Base-by-base conservation (phyloP, 2,888 invertebrate genomes). In the Chaetoderma sp. region DNA sequence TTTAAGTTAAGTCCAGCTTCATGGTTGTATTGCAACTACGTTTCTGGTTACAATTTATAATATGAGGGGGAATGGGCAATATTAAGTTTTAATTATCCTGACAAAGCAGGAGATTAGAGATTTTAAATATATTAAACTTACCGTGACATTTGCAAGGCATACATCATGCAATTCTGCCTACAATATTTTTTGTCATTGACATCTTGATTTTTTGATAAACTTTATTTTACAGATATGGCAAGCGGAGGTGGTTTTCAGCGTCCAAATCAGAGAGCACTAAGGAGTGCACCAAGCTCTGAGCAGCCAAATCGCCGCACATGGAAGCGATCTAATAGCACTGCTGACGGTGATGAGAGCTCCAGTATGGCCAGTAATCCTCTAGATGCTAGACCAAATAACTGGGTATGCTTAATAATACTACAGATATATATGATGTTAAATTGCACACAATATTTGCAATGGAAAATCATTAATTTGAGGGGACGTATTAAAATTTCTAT, bases 301-400 rank as follows among this genome's bases (percentile, higher is more conserved):
- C 73, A 75, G n/a, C 68, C 71, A 33, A 70, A 68, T 44, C 70
- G 74, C 30, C 71, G 76, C 44, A 71, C 72, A 25, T 82, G 81
- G 81, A 78, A 79, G 61, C 72, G 79, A 42, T 76, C 79, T 13
- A 75, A 77, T 4, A 79, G 78, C 63, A 69, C 70, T 45, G 79
- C 80, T 8, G 82, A 82, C 56, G 76, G 77, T 50, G 80, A 82
- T 68, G 82, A 81, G 66, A 67, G 68, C 13, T 52, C 72, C 30
- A 82, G 82, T 52, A 64, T 80, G 39, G 78, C 78, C 62, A 83
- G 81, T 65, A 72, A 77, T 49, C 78, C 76, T 5, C 79, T 79
- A 73, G 83, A 83, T 60, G 73, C 79, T 28, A 66, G 83, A 30
- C 81, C 80, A 42, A 83, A 83, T 63, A 83, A 83, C 67, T 82